Conservation (phyloP, 2,888 invertebrate species). For the Macrophya annulata region DNA sequence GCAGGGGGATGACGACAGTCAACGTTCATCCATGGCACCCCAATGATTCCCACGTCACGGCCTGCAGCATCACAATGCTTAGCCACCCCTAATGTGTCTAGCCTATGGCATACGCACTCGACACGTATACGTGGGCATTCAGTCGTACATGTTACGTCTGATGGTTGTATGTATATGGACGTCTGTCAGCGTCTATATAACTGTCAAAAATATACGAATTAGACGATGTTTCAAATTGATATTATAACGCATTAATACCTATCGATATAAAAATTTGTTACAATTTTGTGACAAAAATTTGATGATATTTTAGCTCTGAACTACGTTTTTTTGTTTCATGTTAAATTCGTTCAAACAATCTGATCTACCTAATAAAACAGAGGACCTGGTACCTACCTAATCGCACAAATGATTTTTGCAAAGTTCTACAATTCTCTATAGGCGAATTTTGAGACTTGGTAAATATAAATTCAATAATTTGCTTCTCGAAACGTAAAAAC, state of each 20-base stretch:
- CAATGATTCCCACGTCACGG: conserved; percentile 74
- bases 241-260: neutral
- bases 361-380: too few relatives aligned
- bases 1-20: conserved; percentile 62
- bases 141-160: neutral
- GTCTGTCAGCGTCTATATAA: neutral
- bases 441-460: too few relatives aligned
- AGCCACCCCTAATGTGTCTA: conserved; percentile 48
- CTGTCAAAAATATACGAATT: neutral
- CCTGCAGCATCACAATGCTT: conserved; percentile 64
- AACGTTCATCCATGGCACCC: conserved; percentile 37
- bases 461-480: too few relatives aligned
- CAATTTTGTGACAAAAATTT: too few relatives aligned
- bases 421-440: too few relatives aligned
- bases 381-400: too few relatives aligned
- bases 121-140: conserved; percentile 15
- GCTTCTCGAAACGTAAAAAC: neutral
- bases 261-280: neutral
- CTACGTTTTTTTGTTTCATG: too few relatives aligned
- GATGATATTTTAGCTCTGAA: too few relatives aligned
- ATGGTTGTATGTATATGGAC: too few relatives aligned
- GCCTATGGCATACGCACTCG: conserved; percentile 39
- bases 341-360: too few relatives aligned
- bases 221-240: neutral
- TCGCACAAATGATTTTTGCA: too few relatives aligned